Percentiles rank a stretch among this genome's conserved stretches.
phyloP scores from a whole-genome alignment of 2,797 vertebrate genomes.

The Hydrocynus forskahlii region DNA sequence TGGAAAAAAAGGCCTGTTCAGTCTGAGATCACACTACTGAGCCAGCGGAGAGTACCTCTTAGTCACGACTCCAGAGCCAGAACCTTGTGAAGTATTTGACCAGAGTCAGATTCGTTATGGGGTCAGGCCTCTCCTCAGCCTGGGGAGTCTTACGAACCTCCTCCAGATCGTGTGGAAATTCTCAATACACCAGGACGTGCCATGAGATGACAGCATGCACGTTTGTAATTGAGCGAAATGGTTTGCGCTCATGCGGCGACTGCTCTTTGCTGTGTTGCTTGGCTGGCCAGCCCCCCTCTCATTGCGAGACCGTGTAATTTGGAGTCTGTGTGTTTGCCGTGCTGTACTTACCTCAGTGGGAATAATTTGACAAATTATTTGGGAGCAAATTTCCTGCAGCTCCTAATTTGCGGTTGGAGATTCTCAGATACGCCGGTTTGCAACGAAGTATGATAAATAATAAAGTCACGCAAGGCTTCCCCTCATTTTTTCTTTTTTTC shows the following conservation, averaged over 20 bases:
- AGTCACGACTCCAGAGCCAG: background rate
- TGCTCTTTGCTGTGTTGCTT: constrained; percentile 34
- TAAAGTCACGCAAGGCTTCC: constrained; percentile 31
- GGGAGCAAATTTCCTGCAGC: constrained; percentile 37
- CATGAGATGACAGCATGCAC: background rate
- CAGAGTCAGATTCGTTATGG: background rate
- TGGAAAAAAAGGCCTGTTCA: background rate
- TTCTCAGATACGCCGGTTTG: constrained; percentile 3
- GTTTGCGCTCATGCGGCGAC: background rate
- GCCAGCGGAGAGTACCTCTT: background rate
- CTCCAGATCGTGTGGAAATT: background rate
- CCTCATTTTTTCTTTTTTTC: constrained; percentile 19
- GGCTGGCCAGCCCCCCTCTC: constrained; percentile 9
- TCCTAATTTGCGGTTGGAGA: constrained; percentile 52
- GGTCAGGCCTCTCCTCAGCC: background rate
- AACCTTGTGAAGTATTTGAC: background rate
- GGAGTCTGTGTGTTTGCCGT: background rate
- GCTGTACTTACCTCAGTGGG: constrained; percentile 31
- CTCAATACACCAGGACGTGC: constrained; percentile 1
- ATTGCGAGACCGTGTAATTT: constrained; percentile 29
- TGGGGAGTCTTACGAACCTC: background rate
- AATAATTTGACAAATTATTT: constrained; percentile 57
- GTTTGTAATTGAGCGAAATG: constrained; percentile 18
- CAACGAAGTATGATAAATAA: constrained; percentile 35
- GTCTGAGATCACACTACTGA: background rate